Evolutionary conservation across 2,797 vertebrate genomes (phyloP).

Genomic region (Falco berigora): DNA sequence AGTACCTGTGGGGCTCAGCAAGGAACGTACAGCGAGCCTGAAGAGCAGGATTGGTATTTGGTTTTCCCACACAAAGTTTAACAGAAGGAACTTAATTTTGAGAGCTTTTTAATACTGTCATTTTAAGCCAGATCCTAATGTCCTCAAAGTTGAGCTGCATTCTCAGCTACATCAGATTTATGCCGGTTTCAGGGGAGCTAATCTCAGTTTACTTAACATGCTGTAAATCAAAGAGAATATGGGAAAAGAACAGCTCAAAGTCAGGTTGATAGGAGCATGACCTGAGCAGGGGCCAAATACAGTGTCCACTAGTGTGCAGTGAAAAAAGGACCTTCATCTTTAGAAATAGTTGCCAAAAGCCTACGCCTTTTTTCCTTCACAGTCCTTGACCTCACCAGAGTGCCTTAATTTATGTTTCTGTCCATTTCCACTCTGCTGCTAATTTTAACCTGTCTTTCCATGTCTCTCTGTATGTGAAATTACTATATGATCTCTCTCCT

Average conservation of each 20-base stretch:
- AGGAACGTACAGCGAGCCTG: not conserved
- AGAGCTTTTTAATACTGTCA: not conserved
- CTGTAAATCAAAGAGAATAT: slow-evolving; percentile 17
- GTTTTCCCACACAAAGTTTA: not conserved
- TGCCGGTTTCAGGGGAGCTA: not conserved
- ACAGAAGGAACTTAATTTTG: not conserved
- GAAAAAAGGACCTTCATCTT: not conserved
- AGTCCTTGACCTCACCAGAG: not conserved
- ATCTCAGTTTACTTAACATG: slow-evolving; percentile 14
- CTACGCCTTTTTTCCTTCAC: not conserved
- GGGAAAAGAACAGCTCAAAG: not conserved
- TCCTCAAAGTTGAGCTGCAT: not conserved
- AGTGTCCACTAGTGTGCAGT: not conserved
- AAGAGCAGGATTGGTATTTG: not conserved
- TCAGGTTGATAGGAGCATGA: not conserved
- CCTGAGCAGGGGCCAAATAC: not conserved
- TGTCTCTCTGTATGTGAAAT: not conserved
- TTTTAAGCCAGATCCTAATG: not conserved
- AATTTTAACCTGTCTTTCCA: slow-evolving; percentile 10
- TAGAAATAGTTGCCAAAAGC: slow-evolving; percentile 15
- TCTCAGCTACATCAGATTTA: not conserved
- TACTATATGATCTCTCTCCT: not conserved
- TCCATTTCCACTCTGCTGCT: not conserved
- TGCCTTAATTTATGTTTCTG: slow-evolving; percentile 12
- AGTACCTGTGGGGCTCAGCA: not conserved